Conservation (phyloP, 2,888 invertebrate species). For the Rhagium mordax region DNA sequence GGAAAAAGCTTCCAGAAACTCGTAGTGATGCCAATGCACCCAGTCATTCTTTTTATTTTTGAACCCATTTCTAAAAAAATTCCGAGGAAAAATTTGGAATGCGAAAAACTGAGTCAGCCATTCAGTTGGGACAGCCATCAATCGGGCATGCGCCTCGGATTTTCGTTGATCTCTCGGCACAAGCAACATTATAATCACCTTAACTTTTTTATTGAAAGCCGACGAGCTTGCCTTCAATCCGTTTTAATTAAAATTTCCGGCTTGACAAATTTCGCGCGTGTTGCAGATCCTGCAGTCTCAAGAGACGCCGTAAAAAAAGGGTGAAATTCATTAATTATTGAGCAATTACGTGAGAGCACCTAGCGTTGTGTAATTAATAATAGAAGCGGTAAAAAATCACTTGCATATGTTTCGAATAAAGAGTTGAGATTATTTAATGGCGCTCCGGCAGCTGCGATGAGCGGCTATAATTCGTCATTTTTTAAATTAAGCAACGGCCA, state of each 20-base stretch:
- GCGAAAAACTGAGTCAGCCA: too few relatives aligned
- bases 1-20: too few relatives aligned
- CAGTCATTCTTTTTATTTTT: too few relatives aligned
- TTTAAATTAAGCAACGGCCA: constrained; percentile 42
- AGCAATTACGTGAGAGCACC: constrained; percentile 14
- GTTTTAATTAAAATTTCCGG: neutral
- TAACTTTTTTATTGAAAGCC: too few relatives aligned
- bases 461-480: constrained; percentile 42
- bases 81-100: too few relatives aligned
- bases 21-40: too few relatives aligned
- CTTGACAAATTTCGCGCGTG: neutral
- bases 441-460: constrained; percentile 30
- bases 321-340: constrained; percentile 3
- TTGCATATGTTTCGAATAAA: constrained; percentile 2
- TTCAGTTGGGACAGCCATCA: too few relatives aligned
- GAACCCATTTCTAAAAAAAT: too few relatives aligned
- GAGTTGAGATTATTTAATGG: constrained; percentile 27
- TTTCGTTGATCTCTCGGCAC: too few relatives aligned
- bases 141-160: too few relatives aligned
- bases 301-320: neutral
- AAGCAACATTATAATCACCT: too few relatives aligned
- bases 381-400: constrained; percentile 17
- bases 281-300: neutral
- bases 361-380: constrained; percentile 13
- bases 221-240: too few relatives aligned